Evolutionary conservation across 2,888 invertebrate species (phyloP), one percentile per base, ranked within the genome.

Genomic region (Coenonympha glycerion): DNA sequence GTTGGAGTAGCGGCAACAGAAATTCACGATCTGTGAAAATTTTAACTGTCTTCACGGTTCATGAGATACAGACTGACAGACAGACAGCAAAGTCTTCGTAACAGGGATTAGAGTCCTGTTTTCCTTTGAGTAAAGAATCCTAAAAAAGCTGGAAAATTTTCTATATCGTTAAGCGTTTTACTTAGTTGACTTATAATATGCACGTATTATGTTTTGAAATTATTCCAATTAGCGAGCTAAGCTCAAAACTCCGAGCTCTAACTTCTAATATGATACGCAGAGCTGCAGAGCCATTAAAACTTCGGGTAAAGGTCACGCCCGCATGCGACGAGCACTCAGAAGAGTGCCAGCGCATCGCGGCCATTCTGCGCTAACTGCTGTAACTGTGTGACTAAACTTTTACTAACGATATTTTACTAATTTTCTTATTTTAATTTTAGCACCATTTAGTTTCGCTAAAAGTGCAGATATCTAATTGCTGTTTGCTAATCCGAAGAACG

Each of bases 221-320:
- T 31, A 21, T 24, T 34, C 34, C 34, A 22, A 24, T 34, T 34
- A 45, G n/a, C 21, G 4, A 18, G 36, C 37, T 31, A 44, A 49
- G 37, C 44, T 44, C 13, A 3, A 37, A 49, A 26, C 37, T 37
- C 18, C 15, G 22, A 2, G 24, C 47, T 28, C 40, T 30, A 19
- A 36, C 30, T 41, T 28, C 40, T 30, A 19, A 36, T 36, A 44
- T 47, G 39, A 39, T 13, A 34, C 21, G 46, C 44, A 19, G 26
- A 50, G 40, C 34, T 33, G 6, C 31, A 33, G 40, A 52, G 45
- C 47, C 31, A 55, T 55, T 53, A 53, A 50, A 55, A 55, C 34
- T 55, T 55, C 52, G 15, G 16, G 51, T 42, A 55, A 37, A 41
- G 47, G 41, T 30, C 47, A 24, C 41, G 9, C 24, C 6, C n/a